Base-by-base conservation (phyloP, 2,888 invertebrate species). In the Chloroclysta siterata region DNA sequence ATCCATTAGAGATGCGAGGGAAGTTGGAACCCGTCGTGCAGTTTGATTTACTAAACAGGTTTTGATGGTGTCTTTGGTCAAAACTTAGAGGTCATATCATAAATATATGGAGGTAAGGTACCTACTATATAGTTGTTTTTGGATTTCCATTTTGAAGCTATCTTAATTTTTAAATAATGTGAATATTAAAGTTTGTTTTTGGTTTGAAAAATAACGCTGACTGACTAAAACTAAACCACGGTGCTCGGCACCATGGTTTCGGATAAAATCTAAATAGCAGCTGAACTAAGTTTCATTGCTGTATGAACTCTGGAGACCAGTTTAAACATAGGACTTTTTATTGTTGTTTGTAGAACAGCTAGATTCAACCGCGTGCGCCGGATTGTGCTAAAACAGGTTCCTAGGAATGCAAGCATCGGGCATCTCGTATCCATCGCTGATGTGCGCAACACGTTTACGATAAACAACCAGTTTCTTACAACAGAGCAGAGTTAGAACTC, bases 381-480 rank as follows among this genome's bases (percentile, higher is more conserved):
- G 80, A 77, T 79, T 79, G 68, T 79, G 77, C 80, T 80, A 82
- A 85, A 90, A 90, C 90, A 81, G 78, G 89, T 89, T 90, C 80
- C 77, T 79, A 82, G 84, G 84, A 87, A 89, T 87, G 89, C 83
- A 65, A 60, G 60, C 65, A 80, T 74, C 76, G 75, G 74, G 71
- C 75, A 79, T 75, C 79, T 77, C 76, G 73, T 76, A 75, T 74
- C 71, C 76, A 79, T 78, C 76, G 73, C 68, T 75, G 76, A 76
- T 76, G 68, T 74, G 55, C 64, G 69, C 67, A 71, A 67, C 66
- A 65, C 65, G 47, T 70, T 59, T 64, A 60, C 66, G 77, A 79
- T 77, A 76, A 76, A 75, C 69, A 77, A 78, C 78, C 69, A 72
- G 75, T 77, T 63, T 68, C 62, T 68, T 70, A 70, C 65, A 58